Evolutionary conservation across 2,888 invertebrate species (phyloP).

Genomic region (Limnephilus lunatus): DNA sequence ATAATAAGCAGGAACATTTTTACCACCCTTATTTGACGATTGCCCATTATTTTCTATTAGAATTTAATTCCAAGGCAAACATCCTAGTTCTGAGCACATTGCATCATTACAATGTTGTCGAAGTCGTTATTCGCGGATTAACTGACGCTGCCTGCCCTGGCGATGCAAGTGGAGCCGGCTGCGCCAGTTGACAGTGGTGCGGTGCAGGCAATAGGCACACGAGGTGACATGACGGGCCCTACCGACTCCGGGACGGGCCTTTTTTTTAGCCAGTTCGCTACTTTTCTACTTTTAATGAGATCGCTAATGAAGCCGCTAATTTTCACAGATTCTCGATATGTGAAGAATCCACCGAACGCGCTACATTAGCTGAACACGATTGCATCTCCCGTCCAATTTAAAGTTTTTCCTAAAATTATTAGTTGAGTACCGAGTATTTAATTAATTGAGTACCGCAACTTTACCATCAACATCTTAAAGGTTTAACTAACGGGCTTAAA

Average conservation of each 20-base stretch:
- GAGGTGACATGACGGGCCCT: not conserved
- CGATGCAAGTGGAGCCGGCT: not conserved
- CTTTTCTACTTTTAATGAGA: constrained; percentile 21
- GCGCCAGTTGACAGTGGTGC: too few species aligned
- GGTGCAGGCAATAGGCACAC: too few species aligned
- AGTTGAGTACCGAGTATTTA: too few species aligned
- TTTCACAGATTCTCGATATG: not conserved
- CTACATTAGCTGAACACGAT: not conserved
- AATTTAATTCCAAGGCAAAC: not conserved
- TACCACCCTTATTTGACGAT: not conserved
- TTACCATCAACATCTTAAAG: too few species aligned
- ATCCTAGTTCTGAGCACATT: not conserved
- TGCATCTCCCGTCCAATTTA: too few species aligned
- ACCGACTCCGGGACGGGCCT: not conserved
- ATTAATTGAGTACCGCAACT: too few species aligned
- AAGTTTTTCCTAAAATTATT: too few species aligned
- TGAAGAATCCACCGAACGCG: not conserved
- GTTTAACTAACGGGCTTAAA: too few species aligned
- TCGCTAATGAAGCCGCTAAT: constrained; percentile 34
- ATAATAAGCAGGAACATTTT: not conserved
- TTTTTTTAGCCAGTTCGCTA: constrained; percentile 5
- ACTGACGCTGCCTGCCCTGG: not conserved
- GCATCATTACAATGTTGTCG: not conserved
- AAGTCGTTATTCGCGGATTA: not conserved
- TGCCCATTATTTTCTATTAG: not conserved